phyloP scores from a whole-genome alignment of 2,888 invertebrate genomes.

The Parasteatoda lunata region DNA sequence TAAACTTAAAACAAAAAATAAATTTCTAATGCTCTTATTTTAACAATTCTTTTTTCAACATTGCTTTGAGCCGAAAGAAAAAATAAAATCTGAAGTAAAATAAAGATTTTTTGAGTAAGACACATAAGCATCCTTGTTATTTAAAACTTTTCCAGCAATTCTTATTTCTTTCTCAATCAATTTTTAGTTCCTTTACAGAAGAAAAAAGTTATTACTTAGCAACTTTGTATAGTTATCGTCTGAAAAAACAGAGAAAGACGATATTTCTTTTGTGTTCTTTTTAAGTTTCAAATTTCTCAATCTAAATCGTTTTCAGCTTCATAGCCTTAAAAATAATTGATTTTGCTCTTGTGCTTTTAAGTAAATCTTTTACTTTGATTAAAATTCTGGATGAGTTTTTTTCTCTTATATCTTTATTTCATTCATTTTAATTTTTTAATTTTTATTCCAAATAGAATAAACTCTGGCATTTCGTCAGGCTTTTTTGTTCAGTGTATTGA shows the following conservation, averaged over 20 bases:
- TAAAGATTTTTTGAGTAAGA: too few species aligned
- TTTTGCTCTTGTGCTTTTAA: not conserved
- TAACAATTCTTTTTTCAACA: too few species aligned
- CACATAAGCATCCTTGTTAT: too few species aligned
- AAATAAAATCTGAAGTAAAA: too few species aligned
- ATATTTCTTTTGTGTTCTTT: not conserved
- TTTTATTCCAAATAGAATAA: conserved; percentile 18
- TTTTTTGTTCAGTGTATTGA: not conserved
- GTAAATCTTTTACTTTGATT: conserved; percentile 14
- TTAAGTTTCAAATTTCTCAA: not conserved
- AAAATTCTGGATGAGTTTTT: not conserved
- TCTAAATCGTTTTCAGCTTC: not conserved
- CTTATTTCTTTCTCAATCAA: too few species aligned
- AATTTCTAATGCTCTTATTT: too few species aligned
- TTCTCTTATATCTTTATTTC: not conserved
- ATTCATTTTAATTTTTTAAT: not conserved
- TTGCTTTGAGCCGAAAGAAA: too few species aligned
- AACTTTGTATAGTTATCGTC: not conserved
- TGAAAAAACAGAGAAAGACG: not conserved
- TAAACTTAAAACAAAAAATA: too few species aligned
- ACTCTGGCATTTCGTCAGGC: not conserved
- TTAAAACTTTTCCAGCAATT: too few species aligned
- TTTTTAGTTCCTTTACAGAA: not conserved
- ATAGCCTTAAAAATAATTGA: not conserved
- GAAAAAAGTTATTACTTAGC: not conserved